Evolutionary conservation across 1,140 invertebrate genomes (phyloP), one percentile per base, ranked within the genome.

Genomic region (Drosophila setifemur): DNA sequence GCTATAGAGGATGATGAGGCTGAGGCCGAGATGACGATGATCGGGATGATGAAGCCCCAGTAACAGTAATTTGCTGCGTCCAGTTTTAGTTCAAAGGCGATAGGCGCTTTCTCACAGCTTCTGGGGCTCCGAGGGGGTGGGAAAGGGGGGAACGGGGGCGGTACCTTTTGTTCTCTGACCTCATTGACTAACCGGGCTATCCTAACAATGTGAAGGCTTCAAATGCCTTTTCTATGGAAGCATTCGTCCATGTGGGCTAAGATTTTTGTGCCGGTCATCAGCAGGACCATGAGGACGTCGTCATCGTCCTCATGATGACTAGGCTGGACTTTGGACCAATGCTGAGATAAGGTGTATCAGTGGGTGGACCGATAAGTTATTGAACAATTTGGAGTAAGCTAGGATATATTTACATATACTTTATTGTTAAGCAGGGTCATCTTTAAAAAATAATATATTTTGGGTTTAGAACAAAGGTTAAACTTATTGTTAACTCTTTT

Each of bases 191-290:
- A 81, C 79, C 73, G 71, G 58, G 54, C 44, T 66, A 42, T 50
- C 31, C 74, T 75, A 79, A 83, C 81, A 85, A 86, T 85, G 77
- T 67, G 53, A 60, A 79, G 67, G 67, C 67, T 57, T 70, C 64
- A 74, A 86, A 85, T 78, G 79, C 67, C 64, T 78, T 71, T 85
- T 86, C 81, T 68, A 63, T 86, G 63, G 44, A 85, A 74, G 79
- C 79, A 82, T 85, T 82, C 73, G 78, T 61, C 78, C 78, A 60
- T 85, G 75, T 85, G 75, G 63, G 50, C 81, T 39, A 85, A 86
- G 79, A 85, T 86, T 85, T 85, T 85, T 79, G 64, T 83, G 79
- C 79, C 73, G 79, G 81, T 85, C 79, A 86, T 81, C 53, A 53
- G 78, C 69, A 70, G 69, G 53, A 47, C 29, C 16, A 40, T 40